phyloP scores from a whole-genome alignment of 2,797 vertebrate species.

The Propithecus deckenii region DNA sequence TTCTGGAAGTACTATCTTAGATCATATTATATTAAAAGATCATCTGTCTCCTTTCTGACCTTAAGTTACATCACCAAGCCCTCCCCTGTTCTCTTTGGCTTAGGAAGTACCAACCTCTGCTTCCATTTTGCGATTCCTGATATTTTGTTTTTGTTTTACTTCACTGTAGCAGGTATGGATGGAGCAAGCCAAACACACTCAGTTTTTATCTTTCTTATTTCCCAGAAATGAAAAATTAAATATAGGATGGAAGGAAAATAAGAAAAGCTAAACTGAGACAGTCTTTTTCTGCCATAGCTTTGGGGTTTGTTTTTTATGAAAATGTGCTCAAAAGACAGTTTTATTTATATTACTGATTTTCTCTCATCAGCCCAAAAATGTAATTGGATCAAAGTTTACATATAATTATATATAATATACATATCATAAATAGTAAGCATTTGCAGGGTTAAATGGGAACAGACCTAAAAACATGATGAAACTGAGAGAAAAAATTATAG shows the following conservation, averaged over 20 bases:
- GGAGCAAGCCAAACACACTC: neutral
- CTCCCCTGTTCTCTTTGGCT: neutral
- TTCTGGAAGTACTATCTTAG: neutral
- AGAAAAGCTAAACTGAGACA: slow-evolving; percentile 14
- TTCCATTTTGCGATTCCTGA: neutral
- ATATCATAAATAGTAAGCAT: slow-evolving; percentile 20
- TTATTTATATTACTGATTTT: slow-evolving; percentile 15
- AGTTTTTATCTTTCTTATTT: neutral
- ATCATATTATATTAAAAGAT: neutral
- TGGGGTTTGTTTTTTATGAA: neutral
- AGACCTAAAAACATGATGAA: slow-evolving; percentile 44
- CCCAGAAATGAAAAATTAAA: slow-evolving; percentile 36
- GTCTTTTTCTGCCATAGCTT: neutral
- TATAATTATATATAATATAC: neutral
- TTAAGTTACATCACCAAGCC: neutral
- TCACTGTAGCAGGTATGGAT: neutral
- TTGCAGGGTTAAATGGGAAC: neutral
- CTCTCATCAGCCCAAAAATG: neutral
- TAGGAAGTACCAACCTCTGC: neutral
- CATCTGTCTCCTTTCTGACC: neutral
- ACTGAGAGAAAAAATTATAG: neutral
- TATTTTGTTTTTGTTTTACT: neutral
- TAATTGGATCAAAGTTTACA: neutral
- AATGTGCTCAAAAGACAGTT: slow-evolving; percentile 14
- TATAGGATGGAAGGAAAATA: neutral